Evolutionary conservation across 2,888 invertebrate genomes (phyloP).

Genomic region (Parnassius orleans): DNA sequence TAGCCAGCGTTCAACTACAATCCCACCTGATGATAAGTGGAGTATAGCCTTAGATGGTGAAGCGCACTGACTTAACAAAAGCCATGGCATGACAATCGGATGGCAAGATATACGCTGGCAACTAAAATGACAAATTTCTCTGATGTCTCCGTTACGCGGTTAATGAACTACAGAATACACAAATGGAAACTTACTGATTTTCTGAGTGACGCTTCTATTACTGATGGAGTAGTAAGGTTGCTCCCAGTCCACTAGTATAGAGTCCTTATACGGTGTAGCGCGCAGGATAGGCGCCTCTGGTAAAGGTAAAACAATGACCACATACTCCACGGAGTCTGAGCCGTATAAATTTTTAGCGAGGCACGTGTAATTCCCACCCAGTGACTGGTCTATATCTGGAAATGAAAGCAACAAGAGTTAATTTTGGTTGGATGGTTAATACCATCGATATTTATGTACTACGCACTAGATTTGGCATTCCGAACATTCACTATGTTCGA

Average conservation of each 20-base stretch:
- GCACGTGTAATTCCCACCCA: constrained; percentile 90
- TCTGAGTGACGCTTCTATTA: constrained; percentile 58
- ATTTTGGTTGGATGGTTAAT: no score
- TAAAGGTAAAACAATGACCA: constrained; percentile 87
- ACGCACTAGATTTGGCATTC: no score
- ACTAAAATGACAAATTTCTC: no score
- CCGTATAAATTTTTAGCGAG: constrained; percentile 91
- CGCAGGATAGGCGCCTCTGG: constrained; percentile 86
- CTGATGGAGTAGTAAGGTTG: constrained; percentile 70
- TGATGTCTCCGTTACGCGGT: no score
- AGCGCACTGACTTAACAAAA: no score
- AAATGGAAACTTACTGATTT: constrained; percentile 61
- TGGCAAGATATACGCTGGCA: no score
- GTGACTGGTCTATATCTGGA: constrained; percentile 75
- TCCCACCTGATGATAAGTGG: no score
- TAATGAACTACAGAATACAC: neutral
- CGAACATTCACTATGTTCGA: no score
- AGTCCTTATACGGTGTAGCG: constrained; percentile 72
- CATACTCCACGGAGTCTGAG: constrained; percentile 90
- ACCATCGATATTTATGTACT: no score
- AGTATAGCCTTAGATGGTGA: no score
- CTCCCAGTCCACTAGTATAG: constrained; percentile 84
- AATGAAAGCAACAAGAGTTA: constrained; percentile 8
- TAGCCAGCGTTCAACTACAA: no score
- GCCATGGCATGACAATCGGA: no score